Base-by-base conservation (phyloP, 2,888 invertebrate genomes). In the Nymphalis polychloros region DNA sequence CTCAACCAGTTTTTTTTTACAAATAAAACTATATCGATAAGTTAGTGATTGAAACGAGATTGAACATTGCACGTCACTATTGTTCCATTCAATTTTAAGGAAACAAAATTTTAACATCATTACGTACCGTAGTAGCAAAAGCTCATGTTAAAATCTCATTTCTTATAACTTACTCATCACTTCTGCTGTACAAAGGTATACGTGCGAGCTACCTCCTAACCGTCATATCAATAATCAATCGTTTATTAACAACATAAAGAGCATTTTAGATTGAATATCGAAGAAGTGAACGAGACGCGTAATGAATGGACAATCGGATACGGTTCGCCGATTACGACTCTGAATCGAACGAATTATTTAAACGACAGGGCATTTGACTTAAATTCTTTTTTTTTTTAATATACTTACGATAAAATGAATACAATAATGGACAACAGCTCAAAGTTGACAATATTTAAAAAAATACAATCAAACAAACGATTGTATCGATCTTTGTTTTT, bases 31-130 rank as follows among this genome's bases (percentile, higher is more conserved):
- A 73, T 69, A 73, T 72, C 72, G 64, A 71, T 72, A 73, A 57
- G 75, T 78, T 77, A 76, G 76, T 77, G 71, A 66, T 71, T 67
- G 73, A 72, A 75, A 81, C 79, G 79, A 81, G 81, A 81, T 77
- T 80, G 81, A 78, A 77, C 77, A 69, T 73, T 76, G 72, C 75
- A 73, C 73, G 71, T 71, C 55, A 75, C 71, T 70, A 70, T 57
- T 69, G 62, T 61, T 57, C 67, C 70, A 70, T 70, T 71, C 65
- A 68, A 66, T 49, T 60, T 64, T 68, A 67, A 31, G 27, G 62
- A 49, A 59, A 53, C 46, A 48, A 53, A 53, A 65, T 60, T 63
- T 69, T 59, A 60, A 53, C 63, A 59, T 52, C n/a, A 63, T 13
- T 20, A 19, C 50, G 19, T 63, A 53, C 41, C 47, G 47, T 19